Base-by-base conservation (phyloP, 2,113 vertebrate species). In the Sarotherodon lohbergeri region DNA sequence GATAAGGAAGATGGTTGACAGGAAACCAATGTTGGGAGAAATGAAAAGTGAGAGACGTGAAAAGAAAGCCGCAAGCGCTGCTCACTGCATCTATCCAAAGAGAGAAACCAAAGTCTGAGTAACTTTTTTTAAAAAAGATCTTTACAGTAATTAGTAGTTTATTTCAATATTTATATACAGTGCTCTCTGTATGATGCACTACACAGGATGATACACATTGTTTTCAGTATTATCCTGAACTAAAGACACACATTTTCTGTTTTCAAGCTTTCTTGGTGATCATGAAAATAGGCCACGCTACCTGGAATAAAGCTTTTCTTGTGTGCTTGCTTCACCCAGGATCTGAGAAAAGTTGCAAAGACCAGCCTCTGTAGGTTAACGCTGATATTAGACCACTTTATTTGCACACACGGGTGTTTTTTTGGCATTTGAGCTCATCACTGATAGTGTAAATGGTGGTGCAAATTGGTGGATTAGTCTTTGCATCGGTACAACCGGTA, bases 11-110 rank as follows among this genome's bases (percentile, higher is more conserved):
- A 32, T 17, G 56, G 66, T 48, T 68, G 83, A 87, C 71, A 87
- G 91, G 34, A 88, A 91, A 29, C 54, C 71, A 56, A 78, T 85
- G 22, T 13, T 12, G 46, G 80, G 61, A 84, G 73, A 73, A 68
- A 79, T 56, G 59, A 83, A 78, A 85, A 80, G 86, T 48, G 52
- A 82, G 50, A 82, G 86, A 12, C 4, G 24, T 83, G 12, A n/a
- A 93, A 71, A 96, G 63, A 82, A 34, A 95, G n/a, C 16, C 24
- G 3, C 7, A 4, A 46, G 50, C n/a, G 54, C 73, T 48, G 7
- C 29, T n/a, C 50, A 22, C 19, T 48, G 52, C 27, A 29, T 68
- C 63, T 2, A 56, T 66, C 41, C 79, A 7, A 79, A 10, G 27
- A 19, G 36, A 50, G 46, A 80, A 84, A 66, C 24, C 10, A 24